Base-by-base conservation (phyloP, 2,113 vertebrate genomes). In the Hucho hucho region DNA sequence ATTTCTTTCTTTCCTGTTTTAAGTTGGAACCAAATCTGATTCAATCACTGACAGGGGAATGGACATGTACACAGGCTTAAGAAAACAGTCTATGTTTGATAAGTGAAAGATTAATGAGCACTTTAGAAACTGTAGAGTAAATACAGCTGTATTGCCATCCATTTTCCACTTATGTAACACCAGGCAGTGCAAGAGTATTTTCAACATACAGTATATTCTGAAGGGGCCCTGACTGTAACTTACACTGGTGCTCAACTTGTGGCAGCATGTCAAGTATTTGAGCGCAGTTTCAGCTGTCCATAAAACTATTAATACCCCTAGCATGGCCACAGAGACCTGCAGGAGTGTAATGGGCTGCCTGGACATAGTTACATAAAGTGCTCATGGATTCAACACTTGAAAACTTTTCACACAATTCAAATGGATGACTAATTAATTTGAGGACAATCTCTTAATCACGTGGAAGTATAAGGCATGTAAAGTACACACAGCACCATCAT, bases 271-370 rank as follows among this genome's bases (percentile, higher is more conserved):
- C 84, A 89, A 88, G 72, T 86, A 91, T 90, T 85, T 84, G 84
- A 83, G 85, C 87, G 89, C 88, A 90, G 89, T 87, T 83, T 87
- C 87, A 93, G 89, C 91, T 87, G 89, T 81, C 77, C 85, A 81
- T 89, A 69, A 88, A 88, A 88, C 93, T 93, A 94, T 94, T 93
- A 93, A 90, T 92, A 92, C n/a, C 81, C 79, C 72, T 3, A 49
- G 12, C 43, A 81, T 56, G 71, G 69, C 46, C 67, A 74, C 68
- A 76, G 77, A 74, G 74, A 69, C 67, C 72, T 77, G 22, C 72
- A 63, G 64, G 61, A 37, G 20, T 20, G 24, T 56, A 64, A 72
- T n/a, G 24, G 47, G 69, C n/a, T 11, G 58, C 32, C 68, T 76
- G 37, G 53, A 75, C 69, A 81, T 82, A 67, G 81, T 79, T 82